These are phyloP conservation scores for Hirudo medicinalis DNA, from an alignment of 1,140 invertebrate genomes.

Conservation along the genomic window DNA sequence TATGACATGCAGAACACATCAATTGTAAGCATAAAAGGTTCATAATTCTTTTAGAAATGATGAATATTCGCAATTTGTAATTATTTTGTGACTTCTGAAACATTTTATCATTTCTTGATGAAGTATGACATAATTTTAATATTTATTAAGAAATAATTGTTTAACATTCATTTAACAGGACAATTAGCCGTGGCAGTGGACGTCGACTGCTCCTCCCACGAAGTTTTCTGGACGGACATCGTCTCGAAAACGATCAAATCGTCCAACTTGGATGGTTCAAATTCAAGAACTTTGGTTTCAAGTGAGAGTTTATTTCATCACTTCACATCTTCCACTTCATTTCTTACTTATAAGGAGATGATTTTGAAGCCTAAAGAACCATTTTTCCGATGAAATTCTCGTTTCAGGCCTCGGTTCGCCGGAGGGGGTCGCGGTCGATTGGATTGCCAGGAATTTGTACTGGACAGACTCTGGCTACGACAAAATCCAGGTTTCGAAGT, in stretches of 20 bases:
- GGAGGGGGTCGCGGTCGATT: constrained; percentile 86
- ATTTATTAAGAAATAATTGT: too few species aligned
- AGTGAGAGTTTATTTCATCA: constrained; percentile 39
- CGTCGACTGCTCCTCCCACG: constrained; percentile 68
- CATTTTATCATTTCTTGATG: too few species aligned
- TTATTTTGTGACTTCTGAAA: too few species aligned
- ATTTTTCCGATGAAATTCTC: too few species aligned
- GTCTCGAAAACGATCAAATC: constrained; percentile 57
- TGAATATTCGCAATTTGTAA: too few species aligned
- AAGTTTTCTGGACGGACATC: constrained; percentile 82
- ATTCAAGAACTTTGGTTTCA: constrained; percentile 50
- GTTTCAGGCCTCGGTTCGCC: constrained; percentile 56
- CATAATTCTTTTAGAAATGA: too few species aligned
- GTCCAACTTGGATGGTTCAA: constrained; percentile 59
- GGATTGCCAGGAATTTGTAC: constrained; percentile 76
- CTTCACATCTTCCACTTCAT: too few species aligned
- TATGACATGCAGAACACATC: too few species aligned
- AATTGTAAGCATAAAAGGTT: too few species aligned
- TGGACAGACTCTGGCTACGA: constrained; percentile 86
- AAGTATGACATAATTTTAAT: too few species aligned
- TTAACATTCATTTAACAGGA: constrained; percentile 26
- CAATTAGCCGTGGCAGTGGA: constrained; percentile 60
- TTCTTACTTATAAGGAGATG: background rate
- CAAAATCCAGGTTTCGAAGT: constrained; percentile 74
- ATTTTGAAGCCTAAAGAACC: background rate